Evolutionary conservation across 2,113 vertebrate species (phyloP).

Genomic region (Leptocoma aspasia): DNA sequence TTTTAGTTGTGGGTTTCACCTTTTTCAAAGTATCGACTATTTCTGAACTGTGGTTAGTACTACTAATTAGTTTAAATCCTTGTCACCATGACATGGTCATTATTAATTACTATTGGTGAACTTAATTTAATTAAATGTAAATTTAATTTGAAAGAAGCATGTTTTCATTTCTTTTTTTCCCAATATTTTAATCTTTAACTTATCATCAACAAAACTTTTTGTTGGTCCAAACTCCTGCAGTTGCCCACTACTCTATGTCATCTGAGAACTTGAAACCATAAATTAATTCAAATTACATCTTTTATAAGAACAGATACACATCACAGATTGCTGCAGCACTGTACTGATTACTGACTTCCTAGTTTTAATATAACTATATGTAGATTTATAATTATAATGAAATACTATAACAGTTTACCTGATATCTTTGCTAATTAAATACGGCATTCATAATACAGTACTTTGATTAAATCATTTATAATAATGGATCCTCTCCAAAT

Average conservation of each 20-base stretch:
- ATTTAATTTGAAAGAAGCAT: neutral
- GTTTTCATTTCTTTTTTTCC: neutral
- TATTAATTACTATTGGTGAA: neutral
- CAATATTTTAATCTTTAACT: neutral
- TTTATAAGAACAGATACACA: neutral
- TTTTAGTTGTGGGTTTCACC: neutral
- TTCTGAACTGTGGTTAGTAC: neutral
- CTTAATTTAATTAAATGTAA: neutral
- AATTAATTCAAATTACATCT: neutral
- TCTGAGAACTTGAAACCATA: neutral
- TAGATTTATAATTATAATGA: neutral
- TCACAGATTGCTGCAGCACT: neutral
- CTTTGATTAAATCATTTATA: neutral
- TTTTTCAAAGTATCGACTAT: neutral
- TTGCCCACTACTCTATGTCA: neutral
- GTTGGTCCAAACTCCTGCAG: neutral
- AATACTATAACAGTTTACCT: neutral
- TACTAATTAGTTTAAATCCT: neutral
- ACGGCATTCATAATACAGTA: neutral
- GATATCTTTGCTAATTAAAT: conserved; percentile 20
- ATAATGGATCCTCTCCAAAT: neutral
- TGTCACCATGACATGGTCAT: neutral
- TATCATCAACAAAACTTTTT: neutral
- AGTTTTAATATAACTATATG: neutral
- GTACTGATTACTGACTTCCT: neutral